Evolutionary conservation across 2,888 invertebrate genomes (phyloP).

Genomic region (Eumacrocentrus americanus): DNA sequence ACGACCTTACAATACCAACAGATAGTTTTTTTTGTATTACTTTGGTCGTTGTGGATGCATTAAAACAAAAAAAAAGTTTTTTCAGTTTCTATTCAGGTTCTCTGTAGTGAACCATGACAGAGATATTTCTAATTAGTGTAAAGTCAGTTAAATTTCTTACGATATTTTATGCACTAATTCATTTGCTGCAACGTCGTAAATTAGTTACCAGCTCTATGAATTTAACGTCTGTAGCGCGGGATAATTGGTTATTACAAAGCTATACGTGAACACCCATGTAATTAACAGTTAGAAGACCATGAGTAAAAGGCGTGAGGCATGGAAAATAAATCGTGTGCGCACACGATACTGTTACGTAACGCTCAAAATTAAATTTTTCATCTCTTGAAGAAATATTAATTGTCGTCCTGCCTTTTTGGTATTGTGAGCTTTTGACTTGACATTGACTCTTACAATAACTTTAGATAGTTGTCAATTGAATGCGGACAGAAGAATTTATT

Average conservation of each 20-base stretch:
- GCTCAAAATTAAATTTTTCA: too few relatives aligned
- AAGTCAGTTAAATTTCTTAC: neutral
- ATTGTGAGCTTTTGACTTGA: too few relatives aligned
- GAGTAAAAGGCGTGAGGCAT: too few relatives aligned
- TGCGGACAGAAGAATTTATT: too few relatives aligned
- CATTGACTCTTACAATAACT: too few relatives aligned
- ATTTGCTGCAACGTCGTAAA: too few relatives aligned
- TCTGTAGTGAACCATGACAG: neutral
- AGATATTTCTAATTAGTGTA: neutral
- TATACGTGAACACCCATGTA: neutral
- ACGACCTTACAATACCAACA: neutral
- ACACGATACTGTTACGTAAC: neutral
- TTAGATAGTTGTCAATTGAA: too few relatives aligned
- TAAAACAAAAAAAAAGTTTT: neutral
- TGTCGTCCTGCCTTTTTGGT: too few relatives aligned
- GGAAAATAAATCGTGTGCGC: neutral
- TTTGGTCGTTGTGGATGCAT: too few relatives aligned
- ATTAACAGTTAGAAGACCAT: neutral
- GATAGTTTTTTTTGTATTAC: too few relatives aligned
- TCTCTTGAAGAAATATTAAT: too few relatives aligned
- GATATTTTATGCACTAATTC: neutral
- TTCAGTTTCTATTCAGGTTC: neutral
- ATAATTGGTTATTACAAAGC: neutral
- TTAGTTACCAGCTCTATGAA: neutral
- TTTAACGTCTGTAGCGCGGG: neutral